Evolutionary conservation across 2,797 vertebrate species (phyloP).

Genomic region (Pelochelys cantorii): DNA sequence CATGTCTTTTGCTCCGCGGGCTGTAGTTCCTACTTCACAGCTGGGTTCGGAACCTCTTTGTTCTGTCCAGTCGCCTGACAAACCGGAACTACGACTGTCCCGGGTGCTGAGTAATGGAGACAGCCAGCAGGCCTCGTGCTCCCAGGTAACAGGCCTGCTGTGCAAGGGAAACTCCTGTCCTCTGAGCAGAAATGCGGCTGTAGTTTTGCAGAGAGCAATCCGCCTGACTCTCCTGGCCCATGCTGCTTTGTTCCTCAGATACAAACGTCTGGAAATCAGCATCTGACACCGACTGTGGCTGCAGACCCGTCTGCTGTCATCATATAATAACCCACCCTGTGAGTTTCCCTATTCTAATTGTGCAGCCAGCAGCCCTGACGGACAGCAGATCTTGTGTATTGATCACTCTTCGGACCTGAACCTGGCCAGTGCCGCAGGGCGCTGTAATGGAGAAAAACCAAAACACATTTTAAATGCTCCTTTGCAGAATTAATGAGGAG

Average conservation of each 20-base stretch:
- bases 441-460: constrained; percentile 39
- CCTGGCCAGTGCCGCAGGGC: constrained; percentile 60
- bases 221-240: constrained; percentile 47
- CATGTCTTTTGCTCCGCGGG: not conserved
- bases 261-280: constrained; percentile 67
- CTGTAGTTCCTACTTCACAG: not conserved
- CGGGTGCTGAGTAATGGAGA: constrained; percentile 5
- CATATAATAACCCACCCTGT: constrained; percentile 68
- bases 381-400: constrained; percentile 69
- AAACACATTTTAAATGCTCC: constrained; percentile 65
- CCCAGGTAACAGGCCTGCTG: rapidly evolving
- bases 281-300: constrained; percentile 25
- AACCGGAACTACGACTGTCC: constrained; percentile 48
- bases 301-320: constrained; percentile 71
- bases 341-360: constrained; percentile 66
- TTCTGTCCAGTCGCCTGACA: constrained; percentile 8
- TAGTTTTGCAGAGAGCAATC: constrained; percentile 61
- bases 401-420: constrained; percentile 73
- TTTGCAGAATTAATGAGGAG: constrained; percentile 67
- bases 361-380: constrained; percentile 66
- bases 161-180: not conserved
- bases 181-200: not conserved
- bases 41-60: constrained; percentile 46
- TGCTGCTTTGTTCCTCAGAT: constrained; percentile 72
- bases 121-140: not conserved